Percentiles rank a stretch among this genome's conserved stretches.
Conservation (phyloP, 1,140 invertebrate species). For the Drosophila sturtevanti region DNA sequence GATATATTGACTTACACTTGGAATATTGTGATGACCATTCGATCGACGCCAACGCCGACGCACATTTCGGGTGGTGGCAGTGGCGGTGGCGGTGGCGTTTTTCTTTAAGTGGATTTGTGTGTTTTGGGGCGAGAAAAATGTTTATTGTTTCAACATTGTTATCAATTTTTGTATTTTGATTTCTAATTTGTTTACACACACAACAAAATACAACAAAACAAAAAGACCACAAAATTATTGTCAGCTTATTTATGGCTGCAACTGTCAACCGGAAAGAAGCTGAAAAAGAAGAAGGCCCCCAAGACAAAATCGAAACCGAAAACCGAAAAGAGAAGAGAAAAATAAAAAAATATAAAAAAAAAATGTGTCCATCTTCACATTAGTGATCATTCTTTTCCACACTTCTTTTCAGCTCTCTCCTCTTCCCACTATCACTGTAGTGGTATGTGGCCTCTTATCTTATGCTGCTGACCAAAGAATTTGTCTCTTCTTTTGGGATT, state of each 20-base stretch:
- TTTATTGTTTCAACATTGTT: constrained; percentile 83
- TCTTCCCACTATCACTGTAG: no score
- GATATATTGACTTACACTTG: background rate
- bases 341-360: background rate
- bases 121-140: constrained; percentile 82
- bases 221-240: constrained; percentile 65
- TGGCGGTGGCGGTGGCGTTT: constrained; percentile 35
- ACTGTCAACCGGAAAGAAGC: constrained; percentile 37
- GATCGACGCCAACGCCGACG: constrained; percentile 23
- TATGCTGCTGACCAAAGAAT: constrained; percentile 30
- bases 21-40: no score
- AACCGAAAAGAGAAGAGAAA: background rate
- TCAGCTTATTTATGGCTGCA: constrained; percentile 71
- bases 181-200: constrained; percentile 81
- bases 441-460: constrained; percentile 56
- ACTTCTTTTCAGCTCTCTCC: constrained; percentile 18
- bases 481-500: constrained; percentile 32
- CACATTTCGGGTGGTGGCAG: constrained; percentile 24
- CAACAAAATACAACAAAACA: constrained; percentile 21
- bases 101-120: constrained; percentile 82
- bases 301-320: background rate
- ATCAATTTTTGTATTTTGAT: constrained; percentile 72
- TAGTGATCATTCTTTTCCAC: constrained; percentile 47
- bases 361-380: constrained; percentile 26
- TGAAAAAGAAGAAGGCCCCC: constrained; percentile 55